phyloP scores from a whole-genome alignment of 2,888 invertebrate genomes.

The Synanthedon formicaeformis region DNA sequence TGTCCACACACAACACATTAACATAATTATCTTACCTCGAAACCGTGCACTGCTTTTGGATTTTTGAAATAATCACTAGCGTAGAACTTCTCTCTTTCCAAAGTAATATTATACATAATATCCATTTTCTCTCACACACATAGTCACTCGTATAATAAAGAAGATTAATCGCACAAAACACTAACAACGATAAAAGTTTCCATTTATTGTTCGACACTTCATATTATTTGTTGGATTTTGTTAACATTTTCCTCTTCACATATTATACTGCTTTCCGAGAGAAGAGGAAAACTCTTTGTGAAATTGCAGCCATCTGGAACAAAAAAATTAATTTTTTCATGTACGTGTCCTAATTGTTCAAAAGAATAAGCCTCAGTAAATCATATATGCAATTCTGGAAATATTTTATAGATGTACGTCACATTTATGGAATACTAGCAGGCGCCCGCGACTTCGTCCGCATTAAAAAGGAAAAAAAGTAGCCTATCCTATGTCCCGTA shows the following conservation, averaged over 20 bases:
- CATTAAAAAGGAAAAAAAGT: no score
- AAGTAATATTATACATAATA: conserved; percentile 35
- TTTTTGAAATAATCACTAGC: conserved; percentile 35
- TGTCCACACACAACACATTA: not conserved
- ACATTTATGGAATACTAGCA: no score
- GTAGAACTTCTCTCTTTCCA: conserved; percentile 42
- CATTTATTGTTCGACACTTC: no score
- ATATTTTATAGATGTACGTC: no score
- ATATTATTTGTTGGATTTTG: not conserved
- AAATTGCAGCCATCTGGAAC: not conserved
- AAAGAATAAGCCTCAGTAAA: no score
- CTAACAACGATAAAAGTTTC: not conserved
- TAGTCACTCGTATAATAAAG: not conserved
- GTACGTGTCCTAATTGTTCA: no score
- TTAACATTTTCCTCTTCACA: not conserved
- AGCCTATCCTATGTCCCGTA: no score
- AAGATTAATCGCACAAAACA: not conserved
- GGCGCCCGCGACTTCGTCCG: no score
- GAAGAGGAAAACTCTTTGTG: not conserved
- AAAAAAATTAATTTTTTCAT: not conserved
- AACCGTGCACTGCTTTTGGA: conserved; percentile 23
- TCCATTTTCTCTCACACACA: conserved; percentile 24
- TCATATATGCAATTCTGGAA: no score
- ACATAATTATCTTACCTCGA: conserved; percentile 38
- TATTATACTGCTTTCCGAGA: not conserved